Conservation (phyloP, 2,888 invertebrate species). For the Boloria selene region DNA sequence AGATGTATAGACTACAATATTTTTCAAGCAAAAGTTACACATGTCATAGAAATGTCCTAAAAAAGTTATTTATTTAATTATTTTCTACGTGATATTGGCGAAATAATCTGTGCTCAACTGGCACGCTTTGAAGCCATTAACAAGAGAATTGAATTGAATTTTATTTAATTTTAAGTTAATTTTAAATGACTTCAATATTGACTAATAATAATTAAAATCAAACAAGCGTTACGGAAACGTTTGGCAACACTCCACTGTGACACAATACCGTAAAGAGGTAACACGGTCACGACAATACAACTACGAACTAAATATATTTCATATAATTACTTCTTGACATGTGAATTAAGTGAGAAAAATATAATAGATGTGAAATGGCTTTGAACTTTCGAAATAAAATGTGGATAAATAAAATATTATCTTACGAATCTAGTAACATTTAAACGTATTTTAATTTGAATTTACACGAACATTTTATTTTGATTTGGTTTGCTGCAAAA, state of each 20-base stretch:
- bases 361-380: not conserved
- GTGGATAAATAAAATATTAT: no score
- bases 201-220: slow-evolving; percentile 2
- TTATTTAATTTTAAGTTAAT: slow-evolving; percentile 5
- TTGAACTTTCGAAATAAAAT: no score
- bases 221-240: slow-evolving; percentile 19
- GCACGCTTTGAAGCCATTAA: no score
- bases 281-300: slow-evolving; percentile 21
- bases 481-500: no score
- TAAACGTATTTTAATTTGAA: no score
- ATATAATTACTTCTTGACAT: slow-evolving; percentile 9
- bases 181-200: slow-evolving; percentile 2
- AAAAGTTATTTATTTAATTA: no score
- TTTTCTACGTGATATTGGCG: no score
- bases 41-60: no score
- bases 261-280: slow-evolving; percentile 29
- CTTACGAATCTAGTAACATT: no score
- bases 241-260: slow-evolving; percentile 26
- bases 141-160: no score
- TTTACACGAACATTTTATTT: no score
- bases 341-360: slow-evolving; percentile 6
- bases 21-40: not conserved
- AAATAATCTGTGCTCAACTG: no score
- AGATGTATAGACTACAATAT: not conserved
- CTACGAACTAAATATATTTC: slow-evolving; percentile 19